Conservation (phyloP, 2,888 invertebrate species). For the Melieria omissa region DNA sequence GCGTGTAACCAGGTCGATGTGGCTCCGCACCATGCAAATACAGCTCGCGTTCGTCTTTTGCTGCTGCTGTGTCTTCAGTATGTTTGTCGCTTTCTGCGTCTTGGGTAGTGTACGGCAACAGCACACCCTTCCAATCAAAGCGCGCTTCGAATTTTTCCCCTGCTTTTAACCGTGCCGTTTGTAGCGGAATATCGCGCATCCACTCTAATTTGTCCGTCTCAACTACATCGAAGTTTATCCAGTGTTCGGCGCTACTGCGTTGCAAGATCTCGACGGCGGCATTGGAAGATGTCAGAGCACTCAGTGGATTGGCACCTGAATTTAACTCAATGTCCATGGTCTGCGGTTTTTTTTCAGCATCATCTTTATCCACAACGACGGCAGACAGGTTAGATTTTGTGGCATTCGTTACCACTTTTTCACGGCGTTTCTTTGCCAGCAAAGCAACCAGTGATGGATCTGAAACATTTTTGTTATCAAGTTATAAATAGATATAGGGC, state of each 20-base stretch:
- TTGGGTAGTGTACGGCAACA: constrained; percentile 74
- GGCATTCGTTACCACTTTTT: constrained; percentile 25
- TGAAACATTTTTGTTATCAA: constrained; percentile 30
- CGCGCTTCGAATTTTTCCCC: constrained; percentile 80
- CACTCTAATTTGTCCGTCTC: constrained; percentile 90
- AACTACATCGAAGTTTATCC: constrained; percentile 87
- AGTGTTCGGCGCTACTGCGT: constrained; percentile 74
- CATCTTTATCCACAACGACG: constrained; percentile 22
- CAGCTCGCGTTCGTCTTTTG: constrained; percentile 72
- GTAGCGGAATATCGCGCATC: constrained; percentile 78
- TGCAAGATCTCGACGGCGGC: constrained; percentile 71
- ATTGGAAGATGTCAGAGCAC: constrained; percentile 5
- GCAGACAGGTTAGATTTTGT: not conserved
- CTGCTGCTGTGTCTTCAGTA: not conserved
- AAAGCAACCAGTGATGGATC: constrained; percentile 59
- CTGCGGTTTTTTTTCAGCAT: not conserved
- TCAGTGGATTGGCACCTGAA: too few species aligned
- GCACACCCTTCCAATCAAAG: constrained; percentile 84
- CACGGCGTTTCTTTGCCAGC: constrained; percentile 50
- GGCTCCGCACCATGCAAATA: constrained; percentile 96
- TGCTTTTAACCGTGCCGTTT: constrained; percentile 70
- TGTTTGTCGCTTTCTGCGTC: not conserved
- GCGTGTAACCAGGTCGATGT: constrained; percentile 88
- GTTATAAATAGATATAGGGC: not conserved
- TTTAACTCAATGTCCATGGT: not conserved